phyloP scores from a whole-genome alignment of 2,888 invertebrate species.

The Microchrysa polita region DNA sequence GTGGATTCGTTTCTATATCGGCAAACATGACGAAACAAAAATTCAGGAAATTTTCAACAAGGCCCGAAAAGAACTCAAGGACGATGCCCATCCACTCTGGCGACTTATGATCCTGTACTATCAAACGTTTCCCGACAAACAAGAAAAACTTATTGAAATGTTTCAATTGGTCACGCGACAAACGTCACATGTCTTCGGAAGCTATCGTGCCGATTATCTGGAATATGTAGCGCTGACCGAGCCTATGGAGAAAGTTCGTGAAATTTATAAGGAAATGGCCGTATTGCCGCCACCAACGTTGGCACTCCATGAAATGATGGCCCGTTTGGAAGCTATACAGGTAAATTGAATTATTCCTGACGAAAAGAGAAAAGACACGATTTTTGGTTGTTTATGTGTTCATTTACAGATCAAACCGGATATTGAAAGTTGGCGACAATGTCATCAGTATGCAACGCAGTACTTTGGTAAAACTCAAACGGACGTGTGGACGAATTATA shows the following conservation, averaged over 20 bases:
- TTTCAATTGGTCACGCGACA: constrained; percentile 57
- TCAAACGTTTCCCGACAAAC: constrained; percentile 54
- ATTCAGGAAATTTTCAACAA: constrained; percentile 63
- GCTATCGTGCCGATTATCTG: constrained; percentile 57
- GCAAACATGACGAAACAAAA: constrained; percentile 62
- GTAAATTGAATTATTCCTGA: constrained; percentile 54
- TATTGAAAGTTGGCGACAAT: constrained; percentile 68
- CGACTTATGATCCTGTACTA: constrained; percentile 57
- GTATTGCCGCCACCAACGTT: constrained; percentile 69
- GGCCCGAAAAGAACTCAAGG: constrained; percentile 55
- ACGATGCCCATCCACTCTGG: constrained; percentile 56
- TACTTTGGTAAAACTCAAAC: constrained; percentile 74
- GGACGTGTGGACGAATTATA: constrained; percentile 78
- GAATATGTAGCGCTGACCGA: constrained; percentile 54
- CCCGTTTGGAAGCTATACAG: constrained; percentile 62
- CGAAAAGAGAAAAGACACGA: background rate
- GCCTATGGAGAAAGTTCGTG: constrained; percentile 70
- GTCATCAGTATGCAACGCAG: constrained; percentile 70
- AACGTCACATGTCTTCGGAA: constrained; percentile 54
- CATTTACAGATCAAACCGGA: constrained; percentile 60
- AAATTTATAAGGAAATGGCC: constrained; percentile 70
- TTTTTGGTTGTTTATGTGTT: background rate
- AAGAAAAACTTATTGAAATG: constrained; percentile 55
- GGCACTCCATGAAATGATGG: constrained; percentile 72
- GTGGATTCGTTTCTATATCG: constrained; percentile 65